Conservation (phyloP, 2,113 vertebrate genomes). For the Platycercus adscitus region DNA sequence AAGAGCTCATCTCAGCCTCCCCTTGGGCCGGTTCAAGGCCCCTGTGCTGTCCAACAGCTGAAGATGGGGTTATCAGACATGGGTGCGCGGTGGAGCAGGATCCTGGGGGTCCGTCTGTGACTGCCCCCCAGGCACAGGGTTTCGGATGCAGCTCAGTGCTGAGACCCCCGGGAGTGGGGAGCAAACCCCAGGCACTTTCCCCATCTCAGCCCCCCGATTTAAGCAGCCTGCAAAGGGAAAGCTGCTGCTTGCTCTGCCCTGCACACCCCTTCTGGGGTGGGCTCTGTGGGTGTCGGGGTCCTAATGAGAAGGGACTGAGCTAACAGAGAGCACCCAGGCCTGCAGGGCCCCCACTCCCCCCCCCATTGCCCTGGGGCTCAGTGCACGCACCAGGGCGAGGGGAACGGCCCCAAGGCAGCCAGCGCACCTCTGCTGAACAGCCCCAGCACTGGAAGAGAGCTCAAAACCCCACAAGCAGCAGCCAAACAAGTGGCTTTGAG, state of each 20-base stretch:
- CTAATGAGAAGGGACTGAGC: not conserved
- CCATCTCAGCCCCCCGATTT: not conserved
- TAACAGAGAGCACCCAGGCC: not conserved
- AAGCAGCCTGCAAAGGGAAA: not conserved
- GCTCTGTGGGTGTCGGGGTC: not conserved
- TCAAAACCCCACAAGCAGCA: not conserved
- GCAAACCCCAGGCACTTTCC: not conserved
- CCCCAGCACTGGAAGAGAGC: not conserved
- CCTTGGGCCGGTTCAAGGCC: not conserved
- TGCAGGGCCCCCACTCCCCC: not conserved
- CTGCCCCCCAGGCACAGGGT: not conserved
- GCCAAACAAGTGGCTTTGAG: not conserved
- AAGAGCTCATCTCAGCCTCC: fast-evolving
- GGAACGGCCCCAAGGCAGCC: not conserved
- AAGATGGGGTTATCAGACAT: not conserved
- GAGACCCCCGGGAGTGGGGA: fast-evolving
- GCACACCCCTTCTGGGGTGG: fast-evolving
- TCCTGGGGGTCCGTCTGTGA: not conserved
- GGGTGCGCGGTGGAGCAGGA: fast-evolving
- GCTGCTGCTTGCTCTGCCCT: not conserved
- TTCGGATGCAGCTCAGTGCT: not conserved
- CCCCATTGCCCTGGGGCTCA: not conserved
- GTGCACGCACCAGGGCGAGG: not conserved
- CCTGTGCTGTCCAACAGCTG: fast-evolving
- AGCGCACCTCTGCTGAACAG: not conserved